Percentiles rank a stretch among this genome's conserved stretches.
These are phyloP conservation scores for Spinus olivaceus DNA, from an alignment of 2,797 vertebrate species.

Conservation along the genomic window DNA sequence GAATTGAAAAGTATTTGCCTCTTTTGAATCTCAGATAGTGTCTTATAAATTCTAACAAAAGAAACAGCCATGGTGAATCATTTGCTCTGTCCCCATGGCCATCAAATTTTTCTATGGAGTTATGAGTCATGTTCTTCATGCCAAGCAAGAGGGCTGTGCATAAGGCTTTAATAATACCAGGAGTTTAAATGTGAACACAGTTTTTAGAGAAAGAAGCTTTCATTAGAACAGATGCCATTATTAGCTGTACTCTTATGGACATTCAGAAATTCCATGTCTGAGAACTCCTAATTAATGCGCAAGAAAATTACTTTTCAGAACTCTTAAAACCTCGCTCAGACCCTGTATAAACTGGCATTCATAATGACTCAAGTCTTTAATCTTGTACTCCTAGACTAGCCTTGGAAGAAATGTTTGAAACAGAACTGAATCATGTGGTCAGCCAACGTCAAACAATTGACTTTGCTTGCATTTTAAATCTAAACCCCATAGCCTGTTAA, in stretches of 20 bases:
- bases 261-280: not conserved
- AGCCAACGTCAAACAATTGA: not conserved
- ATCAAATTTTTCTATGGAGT: constrained; percentile 23
- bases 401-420: not conserved
- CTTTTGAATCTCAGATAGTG: not conserved
- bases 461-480: not conserved
- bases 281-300: not conserved
- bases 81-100: not conserved
- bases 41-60: not conserved
- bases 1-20: not conserved
- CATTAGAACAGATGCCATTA: not conserved
- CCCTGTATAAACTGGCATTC: not conserved
- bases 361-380: not conserved
- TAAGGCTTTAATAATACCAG: constrained; percentile 47
- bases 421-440: not conserved
- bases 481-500: not conserved
- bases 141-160: constrained; percentile 6
- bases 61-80: not conserved
- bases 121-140: constrained; percentile 46
- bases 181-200: not conserved
- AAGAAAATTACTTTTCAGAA: not conserved
- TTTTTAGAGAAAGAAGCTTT: not conserved
- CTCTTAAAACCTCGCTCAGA: not conserved
- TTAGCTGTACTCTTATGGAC: not conserved
- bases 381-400: not conserved